Conservation (phyloP, 1,140 invertebrate genomes). For the Heliconius hermathena region DNA sequence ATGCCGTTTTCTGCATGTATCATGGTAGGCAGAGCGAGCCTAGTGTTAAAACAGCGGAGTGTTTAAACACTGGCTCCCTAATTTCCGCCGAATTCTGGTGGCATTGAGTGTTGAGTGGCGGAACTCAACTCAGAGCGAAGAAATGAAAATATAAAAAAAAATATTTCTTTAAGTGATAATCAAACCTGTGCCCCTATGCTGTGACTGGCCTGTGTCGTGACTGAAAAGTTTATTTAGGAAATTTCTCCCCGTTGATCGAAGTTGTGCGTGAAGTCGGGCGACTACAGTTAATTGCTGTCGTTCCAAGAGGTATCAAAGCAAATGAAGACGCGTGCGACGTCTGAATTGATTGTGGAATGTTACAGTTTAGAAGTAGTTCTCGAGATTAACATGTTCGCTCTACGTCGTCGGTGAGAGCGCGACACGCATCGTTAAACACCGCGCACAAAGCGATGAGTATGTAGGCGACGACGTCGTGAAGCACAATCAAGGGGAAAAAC, state of each 20-base stretch:
- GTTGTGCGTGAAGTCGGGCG: not conserved
- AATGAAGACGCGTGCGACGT: constrained; percentile 4
- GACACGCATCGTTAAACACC: not conserved
- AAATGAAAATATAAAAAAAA: no score
- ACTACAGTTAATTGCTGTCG: constrained; percentile 16
- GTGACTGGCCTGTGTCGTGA: no score
- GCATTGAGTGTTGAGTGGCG: no score
- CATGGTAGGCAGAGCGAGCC: no score
- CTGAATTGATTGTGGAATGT: constrained; percentile 24
- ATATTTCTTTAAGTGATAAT: no score
- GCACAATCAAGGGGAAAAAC: not conserved
- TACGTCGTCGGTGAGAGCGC: not conserved
- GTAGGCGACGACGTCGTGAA: not conserved
- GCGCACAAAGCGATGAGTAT: not conserved
- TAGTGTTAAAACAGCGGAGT: no score
- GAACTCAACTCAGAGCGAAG: no score
- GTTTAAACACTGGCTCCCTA: no score
- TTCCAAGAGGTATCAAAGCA: constrained; percentile 14
- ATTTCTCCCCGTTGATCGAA: not conserved
- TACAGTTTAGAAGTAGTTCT: constrained; percentile 21
- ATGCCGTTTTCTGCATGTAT: no score
- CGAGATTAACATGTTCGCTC: constrained; percentile 26
- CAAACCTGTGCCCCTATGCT: no score
- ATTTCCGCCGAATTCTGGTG: no score
- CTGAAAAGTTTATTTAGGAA: not conserved